Evolutionary conservation across 2,888 invertebrate species (phyloP).

Genomic region (Nebria salina): DNA sequence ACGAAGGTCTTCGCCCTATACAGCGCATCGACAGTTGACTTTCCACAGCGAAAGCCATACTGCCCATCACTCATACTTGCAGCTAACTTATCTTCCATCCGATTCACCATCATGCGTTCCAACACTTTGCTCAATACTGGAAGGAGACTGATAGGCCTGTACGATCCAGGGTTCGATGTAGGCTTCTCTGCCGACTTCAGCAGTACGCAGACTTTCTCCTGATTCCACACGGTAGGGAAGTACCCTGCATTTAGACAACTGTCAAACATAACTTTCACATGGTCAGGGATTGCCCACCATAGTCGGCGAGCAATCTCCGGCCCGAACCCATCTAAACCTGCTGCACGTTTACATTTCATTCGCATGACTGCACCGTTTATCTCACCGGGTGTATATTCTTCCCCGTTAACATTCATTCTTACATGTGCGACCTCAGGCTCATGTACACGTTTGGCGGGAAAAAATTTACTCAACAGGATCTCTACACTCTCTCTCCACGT

Average conservation of each 20-base stretch:
- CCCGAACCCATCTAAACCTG: slow-evolving; percentile 41
- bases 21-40: slow-evolving; percentile 44
- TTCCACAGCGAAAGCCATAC: slow-evolving; percentile 41
- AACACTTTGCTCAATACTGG: slow-evolving; percentile 40
- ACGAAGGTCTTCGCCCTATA: background rate
- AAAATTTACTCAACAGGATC: slow-evolving; percentile 30
- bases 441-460: background rate
- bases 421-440: background rate
- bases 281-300: slow-evolving; percentile 13
- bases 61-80: slow-evolving; percentile 21
- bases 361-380: background rate
- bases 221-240: slow-evolving; percentile 22
- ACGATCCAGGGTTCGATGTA: slow-evolving; percentile 6
- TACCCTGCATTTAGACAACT: slow-evolving; percentile 9
- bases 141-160: slow-evolving; percentile 33
- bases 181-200: slow-evolving; percentile 5
- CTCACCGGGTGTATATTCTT: background rate
- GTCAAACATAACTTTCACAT: slow-evolving; percentile 24
- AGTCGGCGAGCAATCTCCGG: slow-evolving; percentile 19
- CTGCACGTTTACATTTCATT: slow-evolving; percentile 23
- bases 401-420: background rate
- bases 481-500: slow-evolving; percentile 30
- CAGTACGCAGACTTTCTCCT: background rate
- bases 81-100: background rate
- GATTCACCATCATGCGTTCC: slow-evolving; percentile 36